These are phyloP conservation scores for Hirundichthys speculiger DNA, from an alignment of 2,113 vertebrate species.

Conservation along the genomic window DNA sequence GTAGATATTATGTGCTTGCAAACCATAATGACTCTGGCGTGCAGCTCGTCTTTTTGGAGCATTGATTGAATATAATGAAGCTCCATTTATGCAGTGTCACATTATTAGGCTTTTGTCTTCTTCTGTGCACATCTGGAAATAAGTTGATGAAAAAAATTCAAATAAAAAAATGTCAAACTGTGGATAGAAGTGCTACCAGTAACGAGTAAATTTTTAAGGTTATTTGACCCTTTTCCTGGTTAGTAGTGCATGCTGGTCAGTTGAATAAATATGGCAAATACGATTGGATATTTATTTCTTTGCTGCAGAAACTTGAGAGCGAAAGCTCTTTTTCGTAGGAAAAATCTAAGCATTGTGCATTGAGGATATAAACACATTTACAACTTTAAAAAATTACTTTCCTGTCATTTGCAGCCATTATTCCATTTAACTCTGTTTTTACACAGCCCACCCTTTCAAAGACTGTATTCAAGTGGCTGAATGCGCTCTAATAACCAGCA, in stretches of 20 bases:
- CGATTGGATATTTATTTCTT: no score
- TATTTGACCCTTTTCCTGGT: background rate
- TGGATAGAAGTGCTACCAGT: conserved; percentile 31
- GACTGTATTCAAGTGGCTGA: conserved; percentile 37
- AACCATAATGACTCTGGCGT: conserved; percentile 1
- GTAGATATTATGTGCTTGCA: background rate
- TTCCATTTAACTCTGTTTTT: conserved; percentile 33
- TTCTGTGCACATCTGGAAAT: conserved; percentile 26
- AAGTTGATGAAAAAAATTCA: conserved; percentile 8
- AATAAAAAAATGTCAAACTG: conserved; percentile 4
- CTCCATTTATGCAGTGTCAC: conserved; percentile 14
- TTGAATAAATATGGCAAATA: no score
- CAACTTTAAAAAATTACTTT: background rate
- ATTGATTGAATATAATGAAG: conserved; percentile 32
- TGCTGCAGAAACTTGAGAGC: no score
- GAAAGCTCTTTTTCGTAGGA: no score
- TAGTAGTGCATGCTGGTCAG: no score
- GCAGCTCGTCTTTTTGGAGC: conserved; percentile 2
- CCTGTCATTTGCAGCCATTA: conserved; percentile 21
- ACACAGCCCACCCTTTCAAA: conserved; percentile 12
- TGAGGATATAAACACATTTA: no score
- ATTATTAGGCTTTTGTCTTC: conserved; percentile 18
- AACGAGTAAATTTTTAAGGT: conserved; percentile 7
- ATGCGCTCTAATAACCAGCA: conserved; percentile 45
- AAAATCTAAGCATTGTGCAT: no score